Evolutionary conservation across 1,140 invertebrate genomes (phyloP).

Genomic region (Laupala kohalensis): DNA sequence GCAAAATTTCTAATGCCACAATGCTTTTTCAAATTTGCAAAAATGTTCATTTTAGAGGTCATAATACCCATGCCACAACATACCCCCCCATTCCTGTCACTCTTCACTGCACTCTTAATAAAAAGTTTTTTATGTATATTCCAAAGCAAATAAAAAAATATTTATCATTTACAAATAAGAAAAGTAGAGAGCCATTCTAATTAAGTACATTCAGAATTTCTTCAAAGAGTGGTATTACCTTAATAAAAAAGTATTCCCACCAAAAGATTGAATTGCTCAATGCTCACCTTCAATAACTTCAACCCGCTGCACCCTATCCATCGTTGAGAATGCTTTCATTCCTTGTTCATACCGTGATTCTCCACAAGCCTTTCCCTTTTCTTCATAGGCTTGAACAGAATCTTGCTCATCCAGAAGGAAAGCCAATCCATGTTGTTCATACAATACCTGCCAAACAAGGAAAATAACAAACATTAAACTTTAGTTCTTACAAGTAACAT

Average conservation of each 20-base stretch:
- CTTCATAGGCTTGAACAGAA: conserved; percentile 76
- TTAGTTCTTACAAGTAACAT: too few species aligned
- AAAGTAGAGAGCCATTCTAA: background rate
- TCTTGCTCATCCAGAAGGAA: conserved; percentile 73
- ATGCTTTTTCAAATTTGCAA: too few species aligned
- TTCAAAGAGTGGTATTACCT: too few species aligned
- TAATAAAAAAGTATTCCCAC: too few species aligned
- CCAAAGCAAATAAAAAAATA: background rate
- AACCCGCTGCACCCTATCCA: conserved; percentile 70
- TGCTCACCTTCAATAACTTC: conserved; percentile 54
- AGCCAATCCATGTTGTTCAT: conserved; percentile 46
- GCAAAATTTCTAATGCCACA: too few species aligned
- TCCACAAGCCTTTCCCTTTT: conserved; percentile 46
- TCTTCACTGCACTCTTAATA: too few species aligned
- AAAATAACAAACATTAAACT: background rate
- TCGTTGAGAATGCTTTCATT: conserved; percentile 55
- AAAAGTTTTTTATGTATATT: too few species aligned
- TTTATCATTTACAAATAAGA: background rate
- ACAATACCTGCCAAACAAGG: conserved; percentile 36
- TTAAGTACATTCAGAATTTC: background rate
- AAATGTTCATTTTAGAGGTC: too few species aligned
- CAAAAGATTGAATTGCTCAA: too few species aligned
- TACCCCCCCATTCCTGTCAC: too few species aligned
- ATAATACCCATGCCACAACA: too few species aligned
- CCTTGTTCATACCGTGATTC: conserved; percentile 57